phyloP scores from a whole-genome alignment of 2,797 vertebrate species.

The Lerista edwardsae region DNA sequence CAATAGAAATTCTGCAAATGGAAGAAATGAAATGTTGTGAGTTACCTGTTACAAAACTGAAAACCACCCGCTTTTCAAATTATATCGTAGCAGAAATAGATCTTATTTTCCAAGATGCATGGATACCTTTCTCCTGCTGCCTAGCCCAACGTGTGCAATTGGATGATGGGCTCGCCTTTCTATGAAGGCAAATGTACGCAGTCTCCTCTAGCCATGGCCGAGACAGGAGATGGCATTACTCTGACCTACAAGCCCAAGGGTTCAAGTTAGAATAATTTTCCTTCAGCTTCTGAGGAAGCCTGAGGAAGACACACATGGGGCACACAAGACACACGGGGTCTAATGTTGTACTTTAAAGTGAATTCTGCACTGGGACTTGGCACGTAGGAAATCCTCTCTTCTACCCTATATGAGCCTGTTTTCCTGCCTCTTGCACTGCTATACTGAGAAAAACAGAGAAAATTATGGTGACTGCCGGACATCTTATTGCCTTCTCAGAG shows the following conservation, averaged over 20 bases:
- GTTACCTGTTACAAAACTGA: neutral
- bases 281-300: neutral
- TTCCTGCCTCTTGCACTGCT: neutral
- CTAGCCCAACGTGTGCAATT: neutral
- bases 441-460: neutral
- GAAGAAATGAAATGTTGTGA: neutral
- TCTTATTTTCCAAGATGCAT: neutral
- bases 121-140: too few species aligned
- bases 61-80: neutral
- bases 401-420: neutral
- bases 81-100: neutral
- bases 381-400: too few species aligned
- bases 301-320: neutral
- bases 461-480: neutral
- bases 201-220: neutral
- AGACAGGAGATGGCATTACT: slow-evolving; percentile 14
- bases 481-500: neutral
- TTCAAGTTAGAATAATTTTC: neutral
- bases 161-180: neutral
- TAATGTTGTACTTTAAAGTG: too few species aligned
- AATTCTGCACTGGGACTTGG: neutral
- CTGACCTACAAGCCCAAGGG: neutral
- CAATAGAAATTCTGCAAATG: too few species aligned
- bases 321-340: too few species aligned
- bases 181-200: neutral